Conservation (phyloP, 2,797 vertebrate species). For the Melopsittacus undulatus region DNA sequence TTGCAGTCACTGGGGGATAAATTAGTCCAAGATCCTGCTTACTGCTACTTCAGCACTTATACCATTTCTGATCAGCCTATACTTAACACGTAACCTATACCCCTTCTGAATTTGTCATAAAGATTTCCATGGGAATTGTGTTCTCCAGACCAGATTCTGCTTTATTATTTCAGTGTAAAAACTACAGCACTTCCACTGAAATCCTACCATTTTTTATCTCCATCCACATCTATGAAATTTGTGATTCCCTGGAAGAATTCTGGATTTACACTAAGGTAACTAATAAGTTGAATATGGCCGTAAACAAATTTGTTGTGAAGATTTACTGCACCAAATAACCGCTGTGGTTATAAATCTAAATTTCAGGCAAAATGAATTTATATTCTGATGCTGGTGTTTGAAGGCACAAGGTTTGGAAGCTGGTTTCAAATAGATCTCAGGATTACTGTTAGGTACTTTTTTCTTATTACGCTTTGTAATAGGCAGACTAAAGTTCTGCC, state of each 20-base stretch:
- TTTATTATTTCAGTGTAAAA: slow-evolving; percentile 30
- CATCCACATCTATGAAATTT: neutral
- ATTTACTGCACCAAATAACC: neutral
- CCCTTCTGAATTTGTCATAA: slow-evolving; percentile 11
- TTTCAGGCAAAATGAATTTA: neutral
- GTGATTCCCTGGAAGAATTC: neutral
- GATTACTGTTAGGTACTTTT: neutral
- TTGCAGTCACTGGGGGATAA: slow-evolving; percentile 7
- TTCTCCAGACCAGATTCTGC: neutral
- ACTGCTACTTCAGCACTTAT: neutral
- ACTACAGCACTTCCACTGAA: neutral
- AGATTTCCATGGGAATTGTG: slow-evolving; percentile 27
- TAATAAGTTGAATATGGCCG: neutral
- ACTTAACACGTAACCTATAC: slow-evolving; percentile 27
- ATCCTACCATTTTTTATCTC: neutral
- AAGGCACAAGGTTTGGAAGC: neutral
- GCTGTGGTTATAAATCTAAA: neutral
- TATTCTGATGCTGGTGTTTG: neutral
- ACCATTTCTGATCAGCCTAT: slow-evolving; percentile 13
- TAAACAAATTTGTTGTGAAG: neutral
- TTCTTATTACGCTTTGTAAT: neutral
- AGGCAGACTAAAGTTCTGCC: neutral
- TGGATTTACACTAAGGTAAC: neutral
- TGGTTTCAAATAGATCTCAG: neutral
- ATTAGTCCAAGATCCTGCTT: slow-evolving; percentile 31